These are phyloP conservation scores for Betta splendens DNA, from an alignment of 2,797 vertebrate species.

Conservation along the genomic window DNA sequence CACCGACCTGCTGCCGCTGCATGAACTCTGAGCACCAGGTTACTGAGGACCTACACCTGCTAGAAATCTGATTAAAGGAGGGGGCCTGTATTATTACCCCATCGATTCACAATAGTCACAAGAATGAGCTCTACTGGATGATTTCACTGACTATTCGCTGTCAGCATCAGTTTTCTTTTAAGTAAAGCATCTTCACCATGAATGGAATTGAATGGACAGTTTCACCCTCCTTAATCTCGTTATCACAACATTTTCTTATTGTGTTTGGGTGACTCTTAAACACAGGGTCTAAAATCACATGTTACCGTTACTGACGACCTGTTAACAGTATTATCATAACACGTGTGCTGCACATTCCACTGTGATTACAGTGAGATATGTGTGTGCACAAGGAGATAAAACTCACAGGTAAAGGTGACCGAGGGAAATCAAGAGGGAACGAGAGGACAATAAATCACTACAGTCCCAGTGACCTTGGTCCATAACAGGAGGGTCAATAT, in stretches of 20 bases:
- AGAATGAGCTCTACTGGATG: no score
- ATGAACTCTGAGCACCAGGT: constrained; percentile 28
- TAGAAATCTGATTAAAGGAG: constrained; percentile 31
- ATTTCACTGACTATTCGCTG: no score
- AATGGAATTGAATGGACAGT: no score
- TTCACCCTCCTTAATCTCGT: no score
- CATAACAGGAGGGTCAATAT: constrained; percentile 16
- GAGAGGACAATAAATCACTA: constrained; percentile 35
- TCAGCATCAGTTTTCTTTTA: no score
- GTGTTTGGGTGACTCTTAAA: no score
- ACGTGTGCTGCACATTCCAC: neutral
- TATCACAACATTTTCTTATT: no score
- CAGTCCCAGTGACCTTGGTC: constrained; percentile 39
- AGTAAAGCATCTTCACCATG: no score
- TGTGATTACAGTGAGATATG: neutral
- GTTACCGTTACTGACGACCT: no score
- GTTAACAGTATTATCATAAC: neutral
- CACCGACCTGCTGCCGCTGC: constrained; percentile 53
- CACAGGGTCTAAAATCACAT: no score
- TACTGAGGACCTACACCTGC: constrained; percentile 34
- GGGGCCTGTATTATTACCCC: no score
- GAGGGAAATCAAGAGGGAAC: constrained; percentile 2
- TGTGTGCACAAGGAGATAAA: neutral
- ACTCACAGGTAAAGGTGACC: neutral
- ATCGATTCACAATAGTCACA: no score